Conservation (phyloP, 1,140 invertebrate genomes). For the Hermetia illucens region DNA sequence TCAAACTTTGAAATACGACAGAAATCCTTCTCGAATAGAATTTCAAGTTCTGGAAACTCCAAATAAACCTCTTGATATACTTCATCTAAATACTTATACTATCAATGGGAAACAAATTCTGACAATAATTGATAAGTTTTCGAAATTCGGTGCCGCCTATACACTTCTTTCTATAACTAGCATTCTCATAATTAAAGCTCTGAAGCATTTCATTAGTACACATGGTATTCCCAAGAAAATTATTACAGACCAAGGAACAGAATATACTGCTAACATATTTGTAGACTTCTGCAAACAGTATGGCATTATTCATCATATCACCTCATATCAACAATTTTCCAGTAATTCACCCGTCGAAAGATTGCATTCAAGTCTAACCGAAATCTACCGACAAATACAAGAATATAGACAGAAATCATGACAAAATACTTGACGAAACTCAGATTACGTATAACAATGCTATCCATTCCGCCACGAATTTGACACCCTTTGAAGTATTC, state of each 20-base stretch:
- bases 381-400: slow-evolving; percentile 10
- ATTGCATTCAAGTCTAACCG: slow-evolving; percentile 13
- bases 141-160: slow-evolving; percentile 14
- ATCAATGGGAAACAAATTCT: slow-evolving; percentile 10
- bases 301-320: slow-evolving; percentile 11
- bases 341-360: slow-evolving; percentile 10
- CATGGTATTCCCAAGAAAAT: slow-evolving; percentile 11
- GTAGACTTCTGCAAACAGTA: slow-evolving; percentile 10
- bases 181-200: slow-evolving; percentile 7
- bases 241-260: slow-evolving; percentile 10
- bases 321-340: slow-evolving; percentile 7
- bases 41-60: slow-evolving; percentile 11
- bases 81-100: slow-evolving; percentile 14
- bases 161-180: slow-evolving; percentile 6
- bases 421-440: too few species aligned
- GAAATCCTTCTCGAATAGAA: slow-evolving; percentile 13
- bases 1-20: slow-evolving; percentile 15
- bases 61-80: slow-evolving; percentile 14
- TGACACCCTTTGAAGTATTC: too few species aligned
- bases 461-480: too few species aligned
- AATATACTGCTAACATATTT: slow-evolving; percentile 11
- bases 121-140: slow-evolving; percentile 16
- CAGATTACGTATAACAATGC: too few species aligned
- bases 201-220: slow-evolving; percentile 10
- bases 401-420: too few species aligned